Base-by-base conservation (phyloP, 2,888 invertebrate species). In the Caradrina kadenii region DNA sequence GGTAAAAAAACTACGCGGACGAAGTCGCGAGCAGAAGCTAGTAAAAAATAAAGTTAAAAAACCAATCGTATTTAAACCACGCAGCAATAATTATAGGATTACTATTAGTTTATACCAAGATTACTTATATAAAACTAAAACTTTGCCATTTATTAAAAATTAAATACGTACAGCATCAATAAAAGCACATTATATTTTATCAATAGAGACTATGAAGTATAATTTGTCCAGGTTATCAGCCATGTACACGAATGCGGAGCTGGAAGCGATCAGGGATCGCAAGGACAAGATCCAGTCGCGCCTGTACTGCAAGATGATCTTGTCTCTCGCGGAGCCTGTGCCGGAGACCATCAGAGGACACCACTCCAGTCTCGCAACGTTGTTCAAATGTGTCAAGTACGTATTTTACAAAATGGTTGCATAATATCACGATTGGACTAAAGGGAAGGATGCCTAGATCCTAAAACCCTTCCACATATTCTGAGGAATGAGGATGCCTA, bases 261-360 rank as follows among this genome's bases (percentile, higher is more conserved):
- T 99, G 67, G 99, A 99, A 93, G 96, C 96, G 49, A 96, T 99
- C 52, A 96, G 97, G 75, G 99, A 99, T 88, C 97, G 98, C 81
- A 98, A 98, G 87, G 99, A 99, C 92, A 98, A 99, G 89, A 97
- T 99, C 19, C 98, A 98, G 86, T 98, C 98, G 1, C 96, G 98
- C 0, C 93, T 99, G 26, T 99, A 97, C 96, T 97, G 98, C 80
- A 98, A 98, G 94, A 96, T 98, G 86, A 98, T 98, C 64, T 94
- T 97, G 79, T 97, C 97, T 0, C 95, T 99, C 7, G 97, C 97
- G 8, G 98, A 98, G 88, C 96, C 97, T 0, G 97, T 97, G 74
- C 97, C 98, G 0, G 98, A 98, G 90, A 97, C 97, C 0, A 93
- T 97, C 64, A 94, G 98, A 6, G 98, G 98, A 0, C 98, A 98